These are phyloP conservation scores for Protodeltote pygarga DNA, from an alignment of 2,888 invertebrate species.

Conservation along the genomic window DNA sequence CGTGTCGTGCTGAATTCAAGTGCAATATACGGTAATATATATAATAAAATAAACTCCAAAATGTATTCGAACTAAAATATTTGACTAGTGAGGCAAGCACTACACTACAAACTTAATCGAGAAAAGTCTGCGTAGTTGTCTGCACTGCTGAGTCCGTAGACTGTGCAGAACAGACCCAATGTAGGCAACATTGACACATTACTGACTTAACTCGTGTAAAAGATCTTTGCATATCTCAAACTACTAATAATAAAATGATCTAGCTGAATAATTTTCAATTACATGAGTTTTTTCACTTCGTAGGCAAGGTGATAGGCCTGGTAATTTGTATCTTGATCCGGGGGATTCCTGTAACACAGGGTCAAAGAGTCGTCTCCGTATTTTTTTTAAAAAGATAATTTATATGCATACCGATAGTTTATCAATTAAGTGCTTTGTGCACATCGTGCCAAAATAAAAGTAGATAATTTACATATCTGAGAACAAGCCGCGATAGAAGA, in stretches of 20 bases:
- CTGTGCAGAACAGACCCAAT: constrained; percentile 31
- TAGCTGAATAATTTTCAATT: constrained; percentile 88
- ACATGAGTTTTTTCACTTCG: constrained; percentile 99
- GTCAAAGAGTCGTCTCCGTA: constrained; percentile 85
- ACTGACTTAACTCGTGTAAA: constrained; percentile 59
- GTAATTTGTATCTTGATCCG: constrained; percentile 96
- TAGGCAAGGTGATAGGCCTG: constrained; percentile 99
- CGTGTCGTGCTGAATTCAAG: constrained; percentile 55
- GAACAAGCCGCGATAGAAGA: constrained; percentile 65
- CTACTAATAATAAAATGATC: constrained; percentile 69
- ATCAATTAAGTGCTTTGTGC: constrained; percentile 46
- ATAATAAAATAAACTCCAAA: constrained; percentile 29
- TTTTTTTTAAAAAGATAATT: constrained; percentile 50
- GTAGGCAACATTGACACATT: constrained; percentile 39
- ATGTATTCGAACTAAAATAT: constrained; percentile 43
- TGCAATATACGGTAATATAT: constrained; percentile 49
- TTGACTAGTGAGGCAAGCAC: constrained; percentile 64
- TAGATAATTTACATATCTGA: constrained; percentile 46
- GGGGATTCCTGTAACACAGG: constrained; percentile 94
- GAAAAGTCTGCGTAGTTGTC: constrained; percentile 54
- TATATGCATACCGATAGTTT: constrained; percentile 42
- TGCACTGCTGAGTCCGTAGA: constrained; percentile 19
- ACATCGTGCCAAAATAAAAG: constrained; percentile 47
- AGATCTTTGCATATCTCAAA: constrained; percentile 61
- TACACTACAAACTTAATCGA: constrained; percentile 56